Percentiles rank a stretch among this genome's conserved stretches.
Conservation (phyloP, 2,113 vertebrate genomes). For the Phyllostomus hastatus region DNA sequence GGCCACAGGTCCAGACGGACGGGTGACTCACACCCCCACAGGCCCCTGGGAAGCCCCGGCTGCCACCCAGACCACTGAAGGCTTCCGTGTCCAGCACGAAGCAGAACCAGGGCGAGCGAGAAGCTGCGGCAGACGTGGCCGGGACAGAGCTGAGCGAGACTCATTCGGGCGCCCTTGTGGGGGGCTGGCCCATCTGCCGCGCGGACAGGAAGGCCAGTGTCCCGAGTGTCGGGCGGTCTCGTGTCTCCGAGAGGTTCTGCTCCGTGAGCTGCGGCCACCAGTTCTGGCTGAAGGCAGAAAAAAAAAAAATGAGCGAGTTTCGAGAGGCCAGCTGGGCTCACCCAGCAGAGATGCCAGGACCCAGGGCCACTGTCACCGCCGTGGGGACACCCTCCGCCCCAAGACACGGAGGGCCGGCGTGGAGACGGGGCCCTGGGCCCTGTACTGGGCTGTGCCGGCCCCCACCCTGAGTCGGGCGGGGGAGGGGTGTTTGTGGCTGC, state of each 20-base stretch:
- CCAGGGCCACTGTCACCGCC: constrained; percentile 85
- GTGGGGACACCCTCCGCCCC: constrained; percentile 89
- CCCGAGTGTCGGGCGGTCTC: constrained; percentile 83
- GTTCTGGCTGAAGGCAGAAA: constrained; percentile 87
- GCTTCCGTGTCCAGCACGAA: constrained; percentile 95
- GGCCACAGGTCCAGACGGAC: constrained; percentile 79
- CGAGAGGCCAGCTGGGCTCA: constrained; percentile 79
- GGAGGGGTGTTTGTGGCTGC: constrained; percentile 92
- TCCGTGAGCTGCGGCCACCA: constrained; percentile 93
- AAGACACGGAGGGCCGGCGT: constrained; percentile 75
- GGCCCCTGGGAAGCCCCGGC: constrained; percentile 95
- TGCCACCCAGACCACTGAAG: constrained; percentile 94
- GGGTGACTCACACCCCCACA: constrained; percentile 86
- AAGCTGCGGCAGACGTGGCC: constrained; percentile 73
- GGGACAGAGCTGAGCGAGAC: constrained; percentile 70
- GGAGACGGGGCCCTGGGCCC: constrained; percentile 83
- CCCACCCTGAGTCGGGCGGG: constrained; percentile 88
- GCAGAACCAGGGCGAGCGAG: constrained; percentile 87
- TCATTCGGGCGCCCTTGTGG: constrained; percentile 69
- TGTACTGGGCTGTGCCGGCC: constrained; percentile 83
- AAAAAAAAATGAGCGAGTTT: constrained; percentile 82
- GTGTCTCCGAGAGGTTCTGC: constrained; percentile 94
- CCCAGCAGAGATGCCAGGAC: constrained; percentile 85
- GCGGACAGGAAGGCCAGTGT: constrained; percentile 81
- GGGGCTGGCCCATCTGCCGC: constrained; percentile 60